Evolutionary conservation across 2,113 vertebrate species (phyloP).

Genomic region (Hypanus sabinus): DNA sequence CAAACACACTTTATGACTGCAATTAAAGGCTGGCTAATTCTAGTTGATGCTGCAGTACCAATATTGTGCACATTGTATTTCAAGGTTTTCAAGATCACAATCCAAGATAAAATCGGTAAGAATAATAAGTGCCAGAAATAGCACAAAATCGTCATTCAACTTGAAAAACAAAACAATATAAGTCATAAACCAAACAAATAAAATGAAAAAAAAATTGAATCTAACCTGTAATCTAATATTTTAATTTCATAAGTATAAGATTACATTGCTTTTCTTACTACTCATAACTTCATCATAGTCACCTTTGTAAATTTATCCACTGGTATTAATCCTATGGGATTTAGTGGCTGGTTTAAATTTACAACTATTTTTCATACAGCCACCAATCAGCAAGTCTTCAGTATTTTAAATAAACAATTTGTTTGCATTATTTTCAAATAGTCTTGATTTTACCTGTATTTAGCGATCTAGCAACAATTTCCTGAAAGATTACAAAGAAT

Average conservation of each 20-base stretch:
- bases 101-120: not conserved
- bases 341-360: not conserved
- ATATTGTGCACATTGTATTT: not conserved
- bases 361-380: not conserved
- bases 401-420: not conserved
- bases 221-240: slow-evolving; percentile 19
- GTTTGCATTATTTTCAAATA: not conserved
- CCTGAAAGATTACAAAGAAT: too few relatives aligned
- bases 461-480: too few relatives aligned
- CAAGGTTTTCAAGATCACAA: not conserved
- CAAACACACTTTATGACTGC: not conserved
- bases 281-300: slow-evolving; percentile 8
- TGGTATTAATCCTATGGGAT: not conserved
- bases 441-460: too few relatives aligned
- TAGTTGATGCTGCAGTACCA: not conserved
- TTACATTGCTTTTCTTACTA: not conserved
- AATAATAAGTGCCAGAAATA: not conserved
- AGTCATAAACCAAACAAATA: not conserved
- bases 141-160: not conserved
- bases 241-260: not conserved
- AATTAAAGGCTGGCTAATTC: not conserved
- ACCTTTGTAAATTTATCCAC: too few relatives aligned
- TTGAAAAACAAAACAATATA: not conserved
- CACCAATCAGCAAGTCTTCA: not conserved
- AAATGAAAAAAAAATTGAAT: not conserved